Percentiles rank a stretch among this genome's conserved stretches.
These are phyloP conservation scores for Parambassis ranga DNA, from an alignment of 2,797 vertebrate genomes.

Conservation along the genomic window DNA sequence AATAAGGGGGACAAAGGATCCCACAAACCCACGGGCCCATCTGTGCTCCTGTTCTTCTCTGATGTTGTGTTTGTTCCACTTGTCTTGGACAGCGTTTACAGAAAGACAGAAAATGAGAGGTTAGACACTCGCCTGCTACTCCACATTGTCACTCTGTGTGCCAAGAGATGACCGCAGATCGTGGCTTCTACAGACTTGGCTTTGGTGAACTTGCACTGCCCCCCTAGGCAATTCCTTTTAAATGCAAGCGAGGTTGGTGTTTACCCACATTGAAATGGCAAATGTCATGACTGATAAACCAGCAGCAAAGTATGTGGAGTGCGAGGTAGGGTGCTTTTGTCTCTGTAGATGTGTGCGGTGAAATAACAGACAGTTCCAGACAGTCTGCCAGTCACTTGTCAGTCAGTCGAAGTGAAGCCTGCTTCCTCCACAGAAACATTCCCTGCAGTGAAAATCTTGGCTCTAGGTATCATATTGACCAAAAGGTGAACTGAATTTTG, in stretches of 20 bases:
- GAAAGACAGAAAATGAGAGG: conserved; percentile 40
- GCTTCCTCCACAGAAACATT: too few species aligned
- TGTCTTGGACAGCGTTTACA: conserved; percentile 16
- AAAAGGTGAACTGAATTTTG: conserved; percentile 55
- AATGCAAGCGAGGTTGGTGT: conserved; percentile 2
- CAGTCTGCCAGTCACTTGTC: conserved; percentile 24
- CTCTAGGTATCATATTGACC: conserved; percentile 15
- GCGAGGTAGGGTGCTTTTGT: conserved; percentile 10
- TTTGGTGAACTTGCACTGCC: conserved; percentile 25
- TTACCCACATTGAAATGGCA: conserved; percentile 22
- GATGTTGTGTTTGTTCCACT: conserved; percentile 31
- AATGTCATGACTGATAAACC: conserved; percentile 20
- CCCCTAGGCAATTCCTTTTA: conserved; percentile 18
- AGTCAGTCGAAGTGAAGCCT: conserved; percentile 1
- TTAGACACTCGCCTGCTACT: conserved; percentile 27
- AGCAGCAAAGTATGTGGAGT: not conserved
- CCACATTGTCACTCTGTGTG: conserved; percentile 33
- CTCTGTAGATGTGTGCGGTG: not conserved
- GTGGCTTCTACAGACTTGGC: conserved; percentile 29
- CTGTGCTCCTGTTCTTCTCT: conserved; percentile 14
- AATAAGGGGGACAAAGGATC: not conserved
- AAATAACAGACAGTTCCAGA: conserved; percentile 1
- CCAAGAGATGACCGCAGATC: conserved; percentile 37
- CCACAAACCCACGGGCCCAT: not conserved
- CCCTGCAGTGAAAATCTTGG: conserved; percentile 27